phyloP scores from a whole-genome alignment of 2,797 vertebrate genomes.

The Oreochromis grahami region DNA sequence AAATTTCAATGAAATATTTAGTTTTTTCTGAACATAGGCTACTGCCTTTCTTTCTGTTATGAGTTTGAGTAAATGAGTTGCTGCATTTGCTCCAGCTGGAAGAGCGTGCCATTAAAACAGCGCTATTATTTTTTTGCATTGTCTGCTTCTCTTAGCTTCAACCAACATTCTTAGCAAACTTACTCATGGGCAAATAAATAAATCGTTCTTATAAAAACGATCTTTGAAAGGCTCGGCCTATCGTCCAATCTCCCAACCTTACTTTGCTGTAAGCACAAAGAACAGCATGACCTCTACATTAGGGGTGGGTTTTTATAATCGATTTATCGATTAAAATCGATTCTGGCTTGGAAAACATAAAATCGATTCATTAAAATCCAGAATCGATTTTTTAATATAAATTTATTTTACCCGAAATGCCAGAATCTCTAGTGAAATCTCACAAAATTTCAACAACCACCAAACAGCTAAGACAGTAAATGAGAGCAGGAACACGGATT shows the following conservation, averaged over 20 bases:
- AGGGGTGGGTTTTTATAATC: too few relatives aligned
- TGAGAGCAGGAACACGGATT: too few relatives aligned
- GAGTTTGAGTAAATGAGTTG: too few relatives aligned
- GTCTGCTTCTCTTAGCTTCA: neutral
- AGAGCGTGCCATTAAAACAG: neutral
- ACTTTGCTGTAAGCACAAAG: neutral
- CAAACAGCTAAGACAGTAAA: too few relatives aligned
- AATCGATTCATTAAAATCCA: too few relatives aligned
- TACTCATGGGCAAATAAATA: neutral
- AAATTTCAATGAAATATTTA: neutral
- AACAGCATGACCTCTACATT: neutral
- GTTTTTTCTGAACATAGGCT: accelerated
- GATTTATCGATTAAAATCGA: too few relatives aligned
- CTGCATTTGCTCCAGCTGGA: neutral
- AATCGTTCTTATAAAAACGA: neutral
- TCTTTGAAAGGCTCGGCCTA: neutral
- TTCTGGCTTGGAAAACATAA: too few relatives aligned
- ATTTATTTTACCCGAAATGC: too few relatives aligned
- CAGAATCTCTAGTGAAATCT: too few relatives aligned
- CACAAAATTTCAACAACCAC: too few relatives aligned
- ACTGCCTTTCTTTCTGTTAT: neutral
- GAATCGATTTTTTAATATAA: too few relatives aligned
- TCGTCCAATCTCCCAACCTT: neutral
- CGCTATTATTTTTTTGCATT: neutral
- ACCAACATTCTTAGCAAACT: neutral